phyloP scores from a whole-genome alignment of 2,888 invertebrate genomes.

The Nomada fucata region DNA sequence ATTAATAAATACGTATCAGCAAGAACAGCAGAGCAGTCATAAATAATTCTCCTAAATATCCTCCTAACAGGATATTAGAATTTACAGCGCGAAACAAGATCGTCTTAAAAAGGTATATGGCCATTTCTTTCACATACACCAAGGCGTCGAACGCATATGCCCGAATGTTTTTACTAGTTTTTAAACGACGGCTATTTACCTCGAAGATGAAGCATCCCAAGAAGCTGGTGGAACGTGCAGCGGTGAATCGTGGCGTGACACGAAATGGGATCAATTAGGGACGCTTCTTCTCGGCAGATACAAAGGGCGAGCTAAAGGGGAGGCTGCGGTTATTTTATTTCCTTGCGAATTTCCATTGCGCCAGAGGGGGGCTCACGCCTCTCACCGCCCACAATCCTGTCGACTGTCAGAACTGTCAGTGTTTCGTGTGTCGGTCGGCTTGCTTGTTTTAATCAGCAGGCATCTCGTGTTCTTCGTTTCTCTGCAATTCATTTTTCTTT shows the following conservation, averaged over 20 bases:
- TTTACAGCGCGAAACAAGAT: background rate
- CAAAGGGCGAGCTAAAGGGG: constrained; percentile 57
- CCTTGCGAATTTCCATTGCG: constrained; percentile 63
- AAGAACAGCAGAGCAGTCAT: no score
- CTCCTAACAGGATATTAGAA: no score
- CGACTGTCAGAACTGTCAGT: constrained; percentile 75
- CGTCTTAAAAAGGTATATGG: background rate
- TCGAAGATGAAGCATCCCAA: constrained; percentile 32
- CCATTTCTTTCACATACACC: background rate
- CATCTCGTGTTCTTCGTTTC: constrained; percentile 47
- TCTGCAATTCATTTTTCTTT: constrained; percentile 8
- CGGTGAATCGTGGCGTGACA: constrained; percentile 54
- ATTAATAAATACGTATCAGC: no score
- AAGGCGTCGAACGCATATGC: background rate
- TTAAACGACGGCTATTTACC: constrained; percentile 45
- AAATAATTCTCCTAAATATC: no score
- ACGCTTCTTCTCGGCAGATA: constrained; percentile 66
- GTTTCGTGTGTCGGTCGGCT: constrained; percentile 57
- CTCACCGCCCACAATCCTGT: constrained; percentile 73
- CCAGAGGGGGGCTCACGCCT: constrained; percentile 62
- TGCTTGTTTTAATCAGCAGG: constrained; percentile 56
- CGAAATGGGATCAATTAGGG: constrained; percentile 67
- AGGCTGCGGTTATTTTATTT: constrained; percentile 59
- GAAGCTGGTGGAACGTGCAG: constrained; percentile 37
- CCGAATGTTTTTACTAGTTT: constrained; percentile 28